Evolutionary conservation across 2,888 invertebrate species (phyloP), one percentile per base, ranked within the genome.

Genomic region (Thera britannica): DNA sequence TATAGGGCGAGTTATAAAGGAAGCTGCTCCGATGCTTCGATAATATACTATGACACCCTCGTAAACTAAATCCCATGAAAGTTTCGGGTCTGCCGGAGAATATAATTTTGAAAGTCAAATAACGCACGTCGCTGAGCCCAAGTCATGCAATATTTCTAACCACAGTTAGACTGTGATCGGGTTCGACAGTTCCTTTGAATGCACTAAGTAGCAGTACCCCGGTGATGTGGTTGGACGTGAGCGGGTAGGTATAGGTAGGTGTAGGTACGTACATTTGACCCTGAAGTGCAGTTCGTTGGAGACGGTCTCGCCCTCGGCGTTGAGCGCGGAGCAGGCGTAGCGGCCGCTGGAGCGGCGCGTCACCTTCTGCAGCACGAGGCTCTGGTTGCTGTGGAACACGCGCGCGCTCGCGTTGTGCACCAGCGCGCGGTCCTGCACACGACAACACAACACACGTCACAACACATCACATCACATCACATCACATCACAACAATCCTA

Each of bases 381-480:
- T 98, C 92, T 98, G 98, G 94, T 98, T 98, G 89, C 97, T 97
- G 88, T 97, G 96, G 85, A 98, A 97, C 79, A 98, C 96, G 73
- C 98, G 95, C 64, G 97, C 97, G 58, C 97, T 96, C 80, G 97
- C 96, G 91, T 98, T 98, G 94, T 98, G 97, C 78, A 96, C 96
- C 80, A 98, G 90, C 72, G 96, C 94, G 62, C 96, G 94, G 72
- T 96, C 97, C 98, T 98, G 94, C 2, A 44, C 34, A 49, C 51
- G 57, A 48, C 52, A 23, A 62, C 72, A 1, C 9, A 46, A 8
- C 44, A 4, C 9, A 7, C 44, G 8, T 9, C 9, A 46, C 2
- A 8, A 7, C 23, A 7, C 5, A 51, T 7, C 23, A 2, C 23
- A 12, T 12, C 12, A 5, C 4, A 48, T n/a, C 2, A 11, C 11